These are phyloP conservation scores for Amphiduros pacificus DNA, from an alignment of 2,888 invertebrate species.

Conservation along the genomic window DNA sequence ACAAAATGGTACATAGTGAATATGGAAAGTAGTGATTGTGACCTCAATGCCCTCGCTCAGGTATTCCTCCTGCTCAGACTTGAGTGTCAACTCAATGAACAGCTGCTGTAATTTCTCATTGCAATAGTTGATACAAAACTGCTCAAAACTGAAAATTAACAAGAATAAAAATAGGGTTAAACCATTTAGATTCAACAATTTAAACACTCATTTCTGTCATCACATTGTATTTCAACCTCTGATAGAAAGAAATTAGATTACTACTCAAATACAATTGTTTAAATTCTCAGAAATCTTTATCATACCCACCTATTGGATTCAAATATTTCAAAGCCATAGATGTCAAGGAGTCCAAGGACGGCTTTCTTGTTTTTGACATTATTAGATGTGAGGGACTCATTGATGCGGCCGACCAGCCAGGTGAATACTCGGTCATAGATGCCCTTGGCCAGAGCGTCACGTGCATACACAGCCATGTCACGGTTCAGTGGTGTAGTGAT, in stretches of 20 bases:
- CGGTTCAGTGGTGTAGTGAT: slow-evolving; percentile 79
- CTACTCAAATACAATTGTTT: too few relatives aligned
- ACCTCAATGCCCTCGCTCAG: slow-evolving; percentile 81
- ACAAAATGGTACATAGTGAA: too few relatives aligned
- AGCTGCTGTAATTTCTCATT: slow-evolving; percentile 93
- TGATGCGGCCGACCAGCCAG: slow-evolving; percentile 83
- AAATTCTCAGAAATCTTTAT: neutral
- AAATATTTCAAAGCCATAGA: slow-evolving; percentile 94
- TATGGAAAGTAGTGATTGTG: too few relatives aligned
- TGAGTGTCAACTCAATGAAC: slow-evolving; percentile 85
- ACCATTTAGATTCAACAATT: too few relatives aligned
- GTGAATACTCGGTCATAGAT: slow-evolving; percentile 87
- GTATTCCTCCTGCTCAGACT: slow-evolving; percentile 92
- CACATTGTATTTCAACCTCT: neutral
- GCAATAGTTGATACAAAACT: slow-evolving; percentile 94
- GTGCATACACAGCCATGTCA: slow-evolving; percentile 79
- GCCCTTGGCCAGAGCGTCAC: slow-evolving; percentile 89
- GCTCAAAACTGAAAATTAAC: slow-evolving; percentile 60
- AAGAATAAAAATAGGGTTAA: too few relatives aligned
- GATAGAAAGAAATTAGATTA: too few relatives aligned
- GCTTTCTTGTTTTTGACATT: slow-evolving; percentile 36
- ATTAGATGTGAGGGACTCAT: slow-evolving; percentile 59
- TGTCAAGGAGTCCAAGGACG: slow-evolving; percentile 88
- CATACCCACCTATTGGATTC: slow-evolving; percentile 74
- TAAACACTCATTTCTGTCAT: too few relatives aligned